Percentiles rank a stretch among this genome's conserved stretches.
Evolutionary conservation across 2,797 vertebrate genomes (phyloP).

Genomic region (Acanthis flammea): DNA sequence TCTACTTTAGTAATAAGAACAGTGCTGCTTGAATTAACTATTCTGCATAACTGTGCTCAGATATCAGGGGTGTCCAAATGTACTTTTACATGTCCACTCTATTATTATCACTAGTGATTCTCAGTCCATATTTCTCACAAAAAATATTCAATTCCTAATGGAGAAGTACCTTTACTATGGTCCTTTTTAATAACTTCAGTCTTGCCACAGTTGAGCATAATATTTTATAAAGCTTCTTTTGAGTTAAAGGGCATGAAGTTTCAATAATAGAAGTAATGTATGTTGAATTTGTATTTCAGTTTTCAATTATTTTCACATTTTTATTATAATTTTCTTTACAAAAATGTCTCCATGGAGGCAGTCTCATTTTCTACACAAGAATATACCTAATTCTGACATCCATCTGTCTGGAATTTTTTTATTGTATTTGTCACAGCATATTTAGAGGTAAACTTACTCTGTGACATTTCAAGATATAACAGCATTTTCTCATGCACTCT

Average conservation of each 20-base stretch:
- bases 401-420: slow-evolving; percentile 28
- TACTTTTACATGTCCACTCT: neutral
- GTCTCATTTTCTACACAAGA: slow-evolving; percentile 14
- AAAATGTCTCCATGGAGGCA: slow-evolving; percentile 12
- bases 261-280: neutral
- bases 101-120: neutral
- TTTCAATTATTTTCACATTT: slow-evolving; percentile 53
- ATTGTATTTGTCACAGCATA: slow-evolving; percentile 38
- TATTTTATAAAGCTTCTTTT: slow-evolving; percentile 29
- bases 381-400: slow-evolving; percentile 36
- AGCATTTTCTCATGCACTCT: neutral
- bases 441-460: slow-evolving; percentile 15
- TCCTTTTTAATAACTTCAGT: slow-evolving; percentile 13
- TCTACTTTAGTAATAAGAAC: slow-evolving; percentile 44
- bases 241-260: slow-evolving; percentile 31
- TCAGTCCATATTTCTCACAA: neutral
- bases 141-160: slow-evolving; percentile 1
- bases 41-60: neutral
- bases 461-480: neutral
- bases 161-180: neutral
- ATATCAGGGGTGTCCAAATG: neutral
- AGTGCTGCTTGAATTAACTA: slow-evolving; percentile 29
- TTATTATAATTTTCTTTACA: neutral
- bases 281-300: slow-evolving; percentile 24
- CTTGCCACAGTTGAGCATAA: slow-evolving; percentile 1